Evolutionary conservation across 2,797 vertebrate species (phyloP).

Genomic region (Oryzias sinensis): DNA sequence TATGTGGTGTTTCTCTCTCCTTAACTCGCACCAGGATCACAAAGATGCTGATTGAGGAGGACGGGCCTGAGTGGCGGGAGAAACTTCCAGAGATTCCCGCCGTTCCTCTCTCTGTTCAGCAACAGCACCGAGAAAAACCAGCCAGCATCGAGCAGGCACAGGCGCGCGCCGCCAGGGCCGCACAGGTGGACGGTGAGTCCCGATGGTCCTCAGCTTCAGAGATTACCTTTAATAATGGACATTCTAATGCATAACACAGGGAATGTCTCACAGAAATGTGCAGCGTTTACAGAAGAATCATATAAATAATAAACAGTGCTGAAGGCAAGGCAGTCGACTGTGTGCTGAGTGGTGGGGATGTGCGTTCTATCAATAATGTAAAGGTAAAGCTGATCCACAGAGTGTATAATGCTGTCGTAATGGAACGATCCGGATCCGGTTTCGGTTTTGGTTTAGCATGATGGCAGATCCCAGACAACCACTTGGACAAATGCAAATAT

Average conservation of each 20-base stretch:
- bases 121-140: constrained; percentile 74
- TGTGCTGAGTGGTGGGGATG: constrained; percentile 15
- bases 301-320: constrained; percentile 23
- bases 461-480: constrained; percentile 29
- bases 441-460: constrained; percentile 38
- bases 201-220: constrained; percentile 4
- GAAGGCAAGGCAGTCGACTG: constrained; percentile 25
- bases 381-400: constrained; percentile 54
- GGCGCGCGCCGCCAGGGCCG: constrained; percentile 66
- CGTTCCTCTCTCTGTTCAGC: constrained; percentile 84
- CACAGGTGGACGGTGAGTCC: constrained; percentile 54
- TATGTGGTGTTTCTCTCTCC: not conserved
- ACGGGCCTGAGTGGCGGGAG: constrained; percentile 89
- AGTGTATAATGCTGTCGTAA: constrained; percentile 63
- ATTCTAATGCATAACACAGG: not conserved
- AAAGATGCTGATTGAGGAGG: constrained; percentile 87
- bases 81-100: constrained; percentile 86
- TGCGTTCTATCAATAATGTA: constrained; percentile 69
- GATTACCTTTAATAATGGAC: not conserved
- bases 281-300: constrained; percentile 21
- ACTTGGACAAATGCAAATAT: constrained; percentile 13
- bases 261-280: not conserved
- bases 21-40: constrained; percentile 82
- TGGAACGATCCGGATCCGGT: constrained; percentile 73
- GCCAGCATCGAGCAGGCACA: constrained; percentile 65